Evolutionary conservation across 2,113 vertebrate genomes (phyloP), one percentile per base, ranked within the genome.

Genomic region (Lycaon pictus): DNA sequence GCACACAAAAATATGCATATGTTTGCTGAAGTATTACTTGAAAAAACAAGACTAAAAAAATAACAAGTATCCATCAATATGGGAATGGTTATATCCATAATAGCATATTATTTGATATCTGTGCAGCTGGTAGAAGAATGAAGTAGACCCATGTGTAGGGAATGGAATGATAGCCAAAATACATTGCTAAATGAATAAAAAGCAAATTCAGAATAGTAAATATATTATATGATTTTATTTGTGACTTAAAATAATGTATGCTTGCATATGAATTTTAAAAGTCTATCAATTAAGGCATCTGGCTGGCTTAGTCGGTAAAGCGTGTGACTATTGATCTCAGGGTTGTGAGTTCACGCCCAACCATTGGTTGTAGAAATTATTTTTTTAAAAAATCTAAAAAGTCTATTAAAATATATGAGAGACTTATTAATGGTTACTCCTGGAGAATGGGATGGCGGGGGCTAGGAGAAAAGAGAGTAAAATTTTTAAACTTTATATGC

Each of bases 191-290:
- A 11, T 51, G 62, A 93, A 74, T 79, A 79, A 95, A 95, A 95
- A 86, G 48, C 7, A 86, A 88, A 16, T 60, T 93, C 35, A 65
- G 56, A 60, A 72, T 35, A 69, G 58, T 7, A 56, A 74, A 83
- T 56, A 32, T 43, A 85, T 29, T 89, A 1, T 37, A 67, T 62
- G 48, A 35, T 79, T 80, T 72, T 90, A 67, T 25, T 79, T 97
- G 79, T 92, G 53, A 86, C 95, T 97, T 95, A 53, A 93, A 97
- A 92, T 15, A 92, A 63, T 20, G 62, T 43, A 51, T 23, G 10
- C 69, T 96, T 88, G 16, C 16, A 63, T 90, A 51, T 56, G n/a
- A 83, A 90, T 90, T 67, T 77, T 9, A 77, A 48, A 51, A 77
- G 43, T 51, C 25, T 77, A 10, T 77, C 17, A 25, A 77, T 77